A percentile compares a stretch with the other conserved stretches of the same genome.
phyloP scores from a whole-genome alignment of 2,888 invertebrate species.

The Ectemnius continuus region DNA sequence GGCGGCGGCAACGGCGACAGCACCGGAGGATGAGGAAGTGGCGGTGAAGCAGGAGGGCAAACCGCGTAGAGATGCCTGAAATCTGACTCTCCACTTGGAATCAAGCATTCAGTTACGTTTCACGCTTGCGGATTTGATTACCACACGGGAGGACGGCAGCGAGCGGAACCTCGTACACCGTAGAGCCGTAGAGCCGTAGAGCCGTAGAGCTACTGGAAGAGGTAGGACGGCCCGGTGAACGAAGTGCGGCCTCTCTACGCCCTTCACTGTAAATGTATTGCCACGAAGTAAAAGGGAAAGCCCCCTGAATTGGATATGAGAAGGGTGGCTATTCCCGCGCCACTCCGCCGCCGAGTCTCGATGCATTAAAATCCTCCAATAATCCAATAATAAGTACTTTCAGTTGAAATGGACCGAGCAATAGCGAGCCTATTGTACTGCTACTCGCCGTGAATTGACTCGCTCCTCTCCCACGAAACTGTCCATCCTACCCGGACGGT shows the following conservation, averaged over 20 bases:
- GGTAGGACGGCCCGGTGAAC: background rate
- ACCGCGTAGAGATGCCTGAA: conserved; percentile 42
- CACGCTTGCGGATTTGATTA: conserved; percentile 60
- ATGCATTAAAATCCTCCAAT: conserved; percentile 68
- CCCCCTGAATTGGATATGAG: conserved; percentile 14
- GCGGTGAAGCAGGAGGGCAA: conserved; percentile 28
- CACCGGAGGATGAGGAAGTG: too few relatives aligned
- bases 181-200: too few relatives aligned
- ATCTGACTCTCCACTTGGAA: conserved; percentile 50
- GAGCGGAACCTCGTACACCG: background rate
- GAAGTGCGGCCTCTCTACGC: background rate
- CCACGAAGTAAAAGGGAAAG: conserved; percentile 31
- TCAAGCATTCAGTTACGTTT: conserved; percentile 55
- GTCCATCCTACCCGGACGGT: conserved; percentile 10
- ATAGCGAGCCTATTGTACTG: conserved; percentile 36
- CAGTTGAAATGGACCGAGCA: conserved; percentile 63
- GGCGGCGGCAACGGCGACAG: background rate
- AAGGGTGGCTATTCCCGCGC: conserved; percentile 6
- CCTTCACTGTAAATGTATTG: conserved; percentile 27
- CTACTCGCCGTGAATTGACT: conserved; percentile 45
- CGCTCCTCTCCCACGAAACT: conserved; percentile 43
- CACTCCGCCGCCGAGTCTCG: conserved; percentile 7
- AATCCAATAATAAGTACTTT: conserved; percentile 73
- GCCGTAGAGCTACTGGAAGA: too few relatives aligned
- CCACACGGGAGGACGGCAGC: conserved; percentile 29